A percentile compares a stretch with the other conserved stretches of the same genome.
These are phyloP conservation scores for Cichladusa arquata DNA, from an alignment of 2,113 vertebrate genomes.

Conservation along the genomic window DNA sequence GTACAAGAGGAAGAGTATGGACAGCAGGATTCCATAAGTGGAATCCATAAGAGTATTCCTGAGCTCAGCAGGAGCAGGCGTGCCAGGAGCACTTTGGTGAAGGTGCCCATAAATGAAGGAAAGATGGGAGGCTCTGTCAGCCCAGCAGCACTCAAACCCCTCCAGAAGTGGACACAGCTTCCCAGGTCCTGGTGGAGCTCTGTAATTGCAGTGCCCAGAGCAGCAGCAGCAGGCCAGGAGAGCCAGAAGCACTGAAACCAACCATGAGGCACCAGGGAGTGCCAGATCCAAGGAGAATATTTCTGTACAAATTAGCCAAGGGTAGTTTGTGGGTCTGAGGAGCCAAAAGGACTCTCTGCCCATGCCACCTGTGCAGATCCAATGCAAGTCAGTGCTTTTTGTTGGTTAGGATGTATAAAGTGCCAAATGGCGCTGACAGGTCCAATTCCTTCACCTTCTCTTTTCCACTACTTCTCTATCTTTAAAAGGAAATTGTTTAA, in stretches of 20 bases:
- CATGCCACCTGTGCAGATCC: neutral
- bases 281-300: neutral
- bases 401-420: neutral
- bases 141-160: neutral
- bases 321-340: neutral
- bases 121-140: neutral
- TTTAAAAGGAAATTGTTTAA: constrained; percentile 19
- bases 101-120: neutral
- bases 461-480: neutral
- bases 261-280: neutral
- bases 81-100: neutral
- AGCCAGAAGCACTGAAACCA: neutral
- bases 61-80: neutral
- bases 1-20: neutral
- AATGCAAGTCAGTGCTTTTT: neutral
- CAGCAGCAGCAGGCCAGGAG: neutral
- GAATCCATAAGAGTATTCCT: neutral
- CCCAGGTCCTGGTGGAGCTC: neutral
- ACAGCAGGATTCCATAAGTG: neutral
- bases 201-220: neutral
- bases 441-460: neutral
- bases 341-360: neutral
- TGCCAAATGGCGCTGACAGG: neutral
- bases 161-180: neutral
- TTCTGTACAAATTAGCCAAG: neutral